Evolutionary conservation across 2,888 invertebrate species (phyloP).

Genomic region (Hirtodrosophila cameraria): DNA sequence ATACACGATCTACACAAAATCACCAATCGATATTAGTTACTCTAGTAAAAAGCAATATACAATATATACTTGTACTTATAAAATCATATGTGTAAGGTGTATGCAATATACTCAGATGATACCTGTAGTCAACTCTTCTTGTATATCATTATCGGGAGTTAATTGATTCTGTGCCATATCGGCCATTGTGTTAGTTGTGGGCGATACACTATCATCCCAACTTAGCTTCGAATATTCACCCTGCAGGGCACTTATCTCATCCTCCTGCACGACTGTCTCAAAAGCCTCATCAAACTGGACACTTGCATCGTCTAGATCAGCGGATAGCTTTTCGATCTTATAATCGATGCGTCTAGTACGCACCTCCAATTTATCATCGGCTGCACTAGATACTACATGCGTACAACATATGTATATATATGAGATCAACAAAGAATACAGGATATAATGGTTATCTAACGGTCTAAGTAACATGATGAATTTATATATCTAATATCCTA

Average conservation of each 20-base stretch:
- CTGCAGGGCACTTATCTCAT: constrained; percentile 83
- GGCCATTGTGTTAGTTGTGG: constrained; percentile 82
- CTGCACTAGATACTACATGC: constrained; percentile 59
- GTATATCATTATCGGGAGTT: constrained; percentile 83
- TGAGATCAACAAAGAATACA: constrained; percentile 49
- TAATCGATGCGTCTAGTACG: constrained; percentile 81
- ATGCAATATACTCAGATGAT: constrained; percentile 49
- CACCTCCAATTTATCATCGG: constrained; percentile 58
- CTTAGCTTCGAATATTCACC: constrained; percentile 84
- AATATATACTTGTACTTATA: too few relatives aligned
- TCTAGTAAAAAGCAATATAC: constrained; percentile 46
- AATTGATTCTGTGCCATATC: constrained; percentile 82
- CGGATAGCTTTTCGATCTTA: constrained; percentile 82
- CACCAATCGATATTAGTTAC: constrained; percentile 40
- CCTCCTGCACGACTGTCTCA: constrained; percentile 80
- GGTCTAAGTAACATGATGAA: constrained; percentile 52
- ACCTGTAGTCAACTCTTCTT: constrained; percentile 84
- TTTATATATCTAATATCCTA: constrained; percentile 22
- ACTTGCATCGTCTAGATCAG: constrained; percentile 79
- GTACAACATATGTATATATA: constrained; percentile 30
- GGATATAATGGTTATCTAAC: constrained; percentile 49
- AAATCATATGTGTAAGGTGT: constrained; percentile 24
- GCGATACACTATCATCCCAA: constrained; percentile 84
- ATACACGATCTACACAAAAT: constrained; percentile 45
- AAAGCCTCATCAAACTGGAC: constrained; percentile 81